Evolutionary conservation across 2,888 invertebrate genomes (phyloP).

Genomic region (Elaeidobius kamerunicus): DNA sequence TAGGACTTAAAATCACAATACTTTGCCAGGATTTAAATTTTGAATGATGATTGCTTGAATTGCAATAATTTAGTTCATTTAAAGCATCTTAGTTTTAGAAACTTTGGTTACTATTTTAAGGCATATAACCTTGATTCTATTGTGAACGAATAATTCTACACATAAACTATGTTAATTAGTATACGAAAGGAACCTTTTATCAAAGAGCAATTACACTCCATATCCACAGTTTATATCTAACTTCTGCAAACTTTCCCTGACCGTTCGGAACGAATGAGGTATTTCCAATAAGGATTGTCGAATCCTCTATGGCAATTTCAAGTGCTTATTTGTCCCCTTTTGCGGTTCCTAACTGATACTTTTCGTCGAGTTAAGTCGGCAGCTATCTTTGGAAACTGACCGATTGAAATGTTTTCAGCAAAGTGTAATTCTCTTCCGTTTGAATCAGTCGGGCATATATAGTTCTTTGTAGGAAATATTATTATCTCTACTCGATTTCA

Average conservation of each 20-base stretch:
- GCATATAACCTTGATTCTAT: too few relatives aligned
- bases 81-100: too few relatives aligned
- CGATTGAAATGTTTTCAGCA: conserved; percentile 19
- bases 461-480: conserved; percentile 10
- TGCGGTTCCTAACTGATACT: conserved; percentile 20
- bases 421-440: conserved; percentile 11
- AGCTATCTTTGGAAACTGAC: conserved; percentile 17
- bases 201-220: too few relatives aligned
- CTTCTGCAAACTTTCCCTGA: conserved; percentile 10
- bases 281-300: conserved; percentile 24
- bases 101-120: too few relatives aligned
- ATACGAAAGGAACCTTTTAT: too few relatives aligned
- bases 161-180: too few relatives aligned
- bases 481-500: too few relatives aligned
- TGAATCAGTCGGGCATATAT: neutral
- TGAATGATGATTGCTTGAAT: too few relatives aligned
- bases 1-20: too few relatives aligned
- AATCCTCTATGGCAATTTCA: conserved; percentile 19
- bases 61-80: too few relatives aligned
- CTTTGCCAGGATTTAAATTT: too few relatives aligned
- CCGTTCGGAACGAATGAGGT: conserved; percentile 10
- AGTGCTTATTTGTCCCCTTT: conserved; percentile 25
- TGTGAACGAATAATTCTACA: too few relatives aligned
- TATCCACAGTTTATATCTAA: conserved; percentile 4
- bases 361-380: conserved; percentile 12